These are phyloP conservation scores for Atta texana DNA, from an alignment of 1,140 invertebrate genomes.

Conservation along the genomic window DNA sequence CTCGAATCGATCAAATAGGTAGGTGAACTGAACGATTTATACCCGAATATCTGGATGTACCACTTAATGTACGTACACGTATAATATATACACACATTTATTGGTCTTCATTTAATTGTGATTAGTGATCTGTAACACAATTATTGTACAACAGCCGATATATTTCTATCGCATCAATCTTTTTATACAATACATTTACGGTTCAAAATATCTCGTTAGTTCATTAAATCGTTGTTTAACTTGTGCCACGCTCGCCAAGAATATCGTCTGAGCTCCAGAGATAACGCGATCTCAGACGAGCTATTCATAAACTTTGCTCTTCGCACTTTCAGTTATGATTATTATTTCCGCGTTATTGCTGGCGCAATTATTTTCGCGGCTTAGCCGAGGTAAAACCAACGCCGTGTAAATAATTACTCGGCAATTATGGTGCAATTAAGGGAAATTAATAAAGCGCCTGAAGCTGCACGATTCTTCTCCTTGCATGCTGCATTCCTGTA, in stretches of 20 bases:
- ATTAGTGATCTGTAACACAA: background rate
- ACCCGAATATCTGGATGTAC: slow-evolving; percentile 12
- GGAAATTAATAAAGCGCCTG: slow-evolving; percentile 61
- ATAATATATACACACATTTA: background rate
- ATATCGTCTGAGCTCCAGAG: slow-evolving; percentile 34
- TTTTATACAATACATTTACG: slow-evolving; percentile 9
- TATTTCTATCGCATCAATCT: background rate
- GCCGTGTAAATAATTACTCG: slow-evolving; percentile 60
- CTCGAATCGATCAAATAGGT: slow-evolving; percentile 46
- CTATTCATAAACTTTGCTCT: slow-evolving; percentile 60
- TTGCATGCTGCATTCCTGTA: background rate
- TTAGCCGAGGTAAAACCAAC: slow-evolving; percentile 53
- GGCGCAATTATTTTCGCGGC: slow-evolving; percentile 59
- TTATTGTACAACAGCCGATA: background rate
- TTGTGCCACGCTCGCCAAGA: slow-evolving; percentile 8
- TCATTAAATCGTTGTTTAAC: slow-evolving; percentile 42
- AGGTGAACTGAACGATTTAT: slow-evolving; percentile 13
- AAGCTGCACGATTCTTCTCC: slow-evolving; percentile 38
- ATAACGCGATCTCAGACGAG: slow-evolving; percentile 55
- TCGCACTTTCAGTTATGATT: slow-evolving; percentile 51
- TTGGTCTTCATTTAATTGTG: slow-evolving; percentile 5
- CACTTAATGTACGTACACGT: background rate
- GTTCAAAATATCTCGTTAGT: background rate
- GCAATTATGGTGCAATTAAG: slow-evolving; percentile 61
- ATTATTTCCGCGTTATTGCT: slow-evolving; percentile 58